These are phyloP conservation scores for Desmophyllum pertusum DNA, from an alignment of 92 coral and sea anemone species.

Conservation along the genomic window DNA sequence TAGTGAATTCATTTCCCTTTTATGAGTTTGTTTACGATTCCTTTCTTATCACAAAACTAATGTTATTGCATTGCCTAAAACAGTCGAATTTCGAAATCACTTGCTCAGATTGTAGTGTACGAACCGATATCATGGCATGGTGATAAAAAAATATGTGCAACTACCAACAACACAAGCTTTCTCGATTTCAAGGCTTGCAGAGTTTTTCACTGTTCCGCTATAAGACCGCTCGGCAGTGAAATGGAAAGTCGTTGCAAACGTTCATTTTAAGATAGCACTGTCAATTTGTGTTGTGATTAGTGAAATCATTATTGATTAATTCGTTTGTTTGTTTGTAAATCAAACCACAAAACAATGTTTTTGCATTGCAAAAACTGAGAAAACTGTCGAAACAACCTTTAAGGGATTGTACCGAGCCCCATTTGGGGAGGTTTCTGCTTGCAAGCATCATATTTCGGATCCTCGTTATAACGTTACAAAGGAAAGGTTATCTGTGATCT, in stretches of 20 bases:
- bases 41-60: background rate
- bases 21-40: background rate
- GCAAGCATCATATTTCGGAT: background rate
- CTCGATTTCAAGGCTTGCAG: background rate
- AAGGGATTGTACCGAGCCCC: background rate
- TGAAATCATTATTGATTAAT: background rate
- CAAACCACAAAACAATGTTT: conserved; percentile 11
- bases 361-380: background rate
- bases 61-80: background rate
- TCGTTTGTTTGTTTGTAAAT: background rate
- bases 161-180: background rate
- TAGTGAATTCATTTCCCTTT: background rate
- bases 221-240: background rate
- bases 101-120: background rate
- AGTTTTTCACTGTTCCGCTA: background rate
- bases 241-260: background rate
- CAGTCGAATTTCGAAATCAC: background rate
- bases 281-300: background rate
- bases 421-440: background rate
- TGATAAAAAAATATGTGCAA: background rate
- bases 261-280: background rate
- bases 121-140: background rate
- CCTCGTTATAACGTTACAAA: background rate
- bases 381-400: background rate
- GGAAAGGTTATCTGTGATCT: conserved; percentile 15